Base-by-base conservation (phyloP, 2,113 vertebrate genomes). In the Tursiops truncatus region DNA sequence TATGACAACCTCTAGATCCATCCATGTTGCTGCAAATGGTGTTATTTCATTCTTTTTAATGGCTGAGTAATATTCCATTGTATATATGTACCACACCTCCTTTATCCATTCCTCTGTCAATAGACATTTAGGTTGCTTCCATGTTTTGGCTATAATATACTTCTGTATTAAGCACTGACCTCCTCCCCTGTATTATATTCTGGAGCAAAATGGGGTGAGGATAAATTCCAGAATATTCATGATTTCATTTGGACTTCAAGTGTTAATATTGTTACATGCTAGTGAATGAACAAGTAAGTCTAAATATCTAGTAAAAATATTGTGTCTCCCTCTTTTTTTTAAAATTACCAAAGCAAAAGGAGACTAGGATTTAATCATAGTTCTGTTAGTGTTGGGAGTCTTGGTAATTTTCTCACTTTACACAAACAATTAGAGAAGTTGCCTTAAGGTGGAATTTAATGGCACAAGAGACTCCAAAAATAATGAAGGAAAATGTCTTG, bases 381-480 rank as follows among this genome's bases (percentile, higher is more conserved):
- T 94, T 86, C n/a, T 67, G 6, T 50, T 97, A 95, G 36, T 91
- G 41, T 87, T 36, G 56, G 41, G 56, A 86, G 63, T 60, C 89
- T 96, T 96, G 89, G 41, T 95, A 92, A 90, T 95, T 90, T 92
- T 95, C 28, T 98, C 63, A 67, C 44, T 96, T 89, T 15, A 65
- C 47, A 56, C 41, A 58, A 20, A 77, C 13, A 84, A 88, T 18
- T 80, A 88, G 8, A 47, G 25, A 80, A 18, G 7, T 18, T 50
- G 36, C 1, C 13, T 56, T 74, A 92, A 47, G 63, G 65, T 44
- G 70, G 26, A 92, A 44, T 53, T 36, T 73, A 95, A 41, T 92
- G 47, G 65, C 68, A 81, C 62, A 92, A 63, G 50, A 67, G 26
- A 83, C 21, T 92, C 44, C 6, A 18, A 65, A 67, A 53, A 33